Percentiles rank a stretch among this genome's conserved stretches.
Evolutionary conservation across 1,140 invertebrate genomes (phyloP).

Genomic region (Leptonema lineaticorne): DNA sequence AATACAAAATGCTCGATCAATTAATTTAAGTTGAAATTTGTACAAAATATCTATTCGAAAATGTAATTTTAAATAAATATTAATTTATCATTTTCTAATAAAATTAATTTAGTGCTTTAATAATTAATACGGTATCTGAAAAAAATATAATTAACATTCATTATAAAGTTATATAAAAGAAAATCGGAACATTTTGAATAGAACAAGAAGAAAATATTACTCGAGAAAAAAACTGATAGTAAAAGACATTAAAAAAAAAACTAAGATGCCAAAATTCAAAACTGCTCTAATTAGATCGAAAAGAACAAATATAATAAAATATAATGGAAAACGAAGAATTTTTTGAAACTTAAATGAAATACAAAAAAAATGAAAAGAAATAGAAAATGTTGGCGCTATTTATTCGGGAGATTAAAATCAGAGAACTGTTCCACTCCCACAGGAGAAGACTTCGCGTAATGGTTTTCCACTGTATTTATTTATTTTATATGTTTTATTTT

Average conservation of each 20-base stretch:
- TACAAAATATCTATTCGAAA: too few relatives aligned
- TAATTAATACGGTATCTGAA: too few relatives aligned
- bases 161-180: not conserved
- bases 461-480: not conserved
- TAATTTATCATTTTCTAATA: too few relatives aligned
- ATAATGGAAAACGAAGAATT: not conserved
- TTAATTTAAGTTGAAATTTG: too few relatives aligned
- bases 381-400: not conserved
- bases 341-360: too few relatives aligned
- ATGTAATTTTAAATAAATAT: too few relatives aligned
- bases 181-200: not conserved
- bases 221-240: not conserved
- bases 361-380: not conserved
- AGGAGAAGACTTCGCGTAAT: not conserved
- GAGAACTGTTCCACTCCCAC: not conserved
- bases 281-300: slow-evolving; percentile 3
- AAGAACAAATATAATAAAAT: not conserved
- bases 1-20: too few relatives aligned
- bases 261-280: not conserved
- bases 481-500: too few relatives aligned
- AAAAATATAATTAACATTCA: not conserved
- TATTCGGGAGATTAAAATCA: slow-evolving; percentile 1
- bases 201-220: not conserved
- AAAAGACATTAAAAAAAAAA: not conserved
- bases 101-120: too few relatives aligned